These are phyloP conservation scores for Lasioglossum albipes DNA, from an alignment of 1,140 invertebrate species.

Conservation along the genomic window DNA sequence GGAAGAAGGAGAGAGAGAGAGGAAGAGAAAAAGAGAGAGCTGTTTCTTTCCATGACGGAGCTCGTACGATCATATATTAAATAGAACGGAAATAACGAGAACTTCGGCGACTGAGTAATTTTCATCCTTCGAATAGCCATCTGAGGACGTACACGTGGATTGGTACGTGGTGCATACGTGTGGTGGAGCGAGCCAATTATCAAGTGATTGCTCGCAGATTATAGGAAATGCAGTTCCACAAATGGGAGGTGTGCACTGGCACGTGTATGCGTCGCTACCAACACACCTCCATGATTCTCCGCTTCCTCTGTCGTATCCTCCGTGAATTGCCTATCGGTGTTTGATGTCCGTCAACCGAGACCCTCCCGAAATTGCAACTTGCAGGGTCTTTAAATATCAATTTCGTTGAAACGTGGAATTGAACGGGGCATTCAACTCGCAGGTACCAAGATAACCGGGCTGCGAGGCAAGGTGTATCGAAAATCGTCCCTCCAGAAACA, in stretches of 20 bases:
- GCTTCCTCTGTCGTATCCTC: constrained; percentile 61
- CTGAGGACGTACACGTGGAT: constrained; percentile 54
- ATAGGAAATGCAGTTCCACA: constrained; percentile 71
- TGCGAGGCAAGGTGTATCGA: no score
- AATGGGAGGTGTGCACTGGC: constrained; percentile 53
- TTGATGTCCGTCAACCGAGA: constrained; percentile 52
- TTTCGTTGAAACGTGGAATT: background rate
- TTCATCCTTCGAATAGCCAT: constrained; percentile 55
- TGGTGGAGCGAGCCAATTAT: constrained; percentile 64
- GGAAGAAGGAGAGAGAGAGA: no score
- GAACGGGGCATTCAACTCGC: background rate
- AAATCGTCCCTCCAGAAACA: no score
- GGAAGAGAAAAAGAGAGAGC: no score
- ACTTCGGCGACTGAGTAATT: constrained; percentile 45
- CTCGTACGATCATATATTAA: background rate
- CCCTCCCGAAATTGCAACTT: constrained; percentile 1
- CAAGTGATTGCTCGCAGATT: constrained; percentile 72
- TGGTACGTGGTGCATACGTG: constrained; percentile 10
- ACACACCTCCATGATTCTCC: constrained; percentile 45
- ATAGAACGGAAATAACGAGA: constrained; percentile 44
- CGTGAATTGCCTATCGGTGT: constrained; percentile 70
- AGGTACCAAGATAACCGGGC: no score
- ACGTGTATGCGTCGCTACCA: constrained; percentile 25
- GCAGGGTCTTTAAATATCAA: background rate
- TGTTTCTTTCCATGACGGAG: background rate